Evolutionary conservation across 1,140 invertebrate genomes (phyloP).

Genomic region (Acromyrmex echinatior): DNA sequence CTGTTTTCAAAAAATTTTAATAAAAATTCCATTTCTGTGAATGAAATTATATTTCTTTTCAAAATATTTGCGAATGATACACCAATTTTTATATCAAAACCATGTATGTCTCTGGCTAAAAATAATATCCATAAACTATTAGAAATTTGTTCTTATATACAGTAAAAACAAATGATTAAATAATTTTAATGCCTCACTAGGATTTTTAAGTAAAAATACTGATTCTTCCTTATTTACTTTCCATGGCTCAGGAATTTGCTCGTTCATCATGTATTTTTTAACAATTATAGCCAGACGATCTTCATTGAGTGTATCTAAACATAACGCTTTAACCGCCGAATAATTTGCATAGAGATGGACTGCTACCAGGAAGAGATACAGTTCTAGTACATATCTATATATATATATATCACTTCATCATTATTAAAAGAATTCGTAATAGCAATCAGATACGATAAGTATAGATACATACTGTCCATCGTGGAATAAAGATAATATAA

Average conservation of each 20-base stretch:
- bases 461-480: conserved; percentile 84
- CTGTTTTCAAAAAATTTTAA: conserved; percentile 82
- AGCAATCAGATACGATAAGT: not conserved
- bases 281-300: conserved; percentile 91
- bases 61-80: conserved; percentile 86
- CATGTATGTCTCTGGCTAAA: conserved; percentile 86
- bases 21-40: conserved; percentile 80
- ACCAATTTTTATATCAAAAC: conserved; percentile 87
- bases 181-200: conserved; percentile 76
- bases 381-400: conserved; percentile 88
- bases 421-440: conserved; percentile 53
- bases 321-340: conserved; percentile 91
- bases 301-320: conserved; percentile 93
- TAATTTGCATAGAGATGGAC: conserved; percentile 96
- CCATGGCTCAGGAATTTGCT: conserved; percentile 85
- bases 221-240: conserved; percentile 88
- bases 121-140: conserved; percentile 60
- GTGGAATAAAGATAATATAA: conserved; percentile 91
- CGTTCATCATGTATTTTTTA: conserved; percentile 88
- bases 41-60: conserved; percentile 77
- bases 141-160: not conserved
- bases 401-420: conserved; percentile 62
- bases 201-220: conserved; percentile 87
- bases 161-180: not conserved
- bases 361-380: conserved; percentile 92